These are phyloP conservation scores for Thera britannica DNA, from an alignment of 2,888 invertebrate genomes.

Conservation along the genomic window DNA sequence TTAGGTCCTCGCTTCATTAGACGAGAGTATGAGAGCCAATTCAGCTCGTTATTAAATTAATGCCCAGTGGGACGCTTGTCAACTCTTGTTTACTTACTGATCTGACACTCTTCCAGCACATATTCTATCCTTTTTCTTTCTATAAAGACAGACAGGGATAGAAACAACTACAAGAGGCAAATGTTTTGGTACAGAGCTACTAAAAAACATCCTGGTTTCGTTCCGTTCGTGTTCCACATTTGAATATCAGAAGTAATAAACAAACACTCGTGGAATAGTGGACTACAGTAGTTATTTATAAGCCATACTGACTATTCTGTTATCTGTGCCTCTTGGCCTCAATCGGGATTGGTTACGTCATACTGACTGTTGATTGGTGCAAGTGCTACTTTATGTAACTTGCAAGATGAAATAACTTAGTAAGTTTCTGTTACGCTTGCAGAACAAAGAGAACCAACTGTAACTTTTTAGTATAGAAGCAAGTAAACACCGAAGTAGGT, in stretches of 20 bases:
- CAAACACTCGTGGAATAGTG: conserved; percentile 16
- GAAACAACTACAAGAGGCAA: background rate
- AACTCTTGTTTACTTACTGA: background rate
- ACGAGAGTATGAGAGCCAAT: conserved; percentile 8
- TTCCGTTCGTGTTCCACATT: conserved; percentile 34
- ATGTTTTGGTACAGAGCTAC: background rate
- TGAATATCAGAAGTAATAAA: conserved; percentile 37
- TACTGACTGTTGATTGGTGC: conserved; percentile 31
- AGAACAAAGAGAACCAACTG: background rate
- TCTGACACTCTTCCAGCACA: background rate
- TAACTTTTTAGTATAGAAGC: too few species aligned
- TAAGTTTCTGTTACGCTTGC: conserved; percentile 9
- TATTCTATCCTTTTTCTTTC: background rate
- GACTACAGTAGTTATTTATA: conserved; percentile 24
- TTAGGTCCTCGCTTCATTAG: conserved; percentile 17
- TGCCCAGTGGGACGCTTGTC: conserved; percentile 2
- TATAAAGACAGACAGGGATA: background rate
- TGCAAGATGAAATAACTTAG: conserved; percentile 15
- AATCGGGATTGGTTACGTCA: conserved; percentile 33
- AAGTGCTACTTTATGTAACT: conserved; percentile 17
- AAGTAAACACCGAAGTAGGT: background rate
- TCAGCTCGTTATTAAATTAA: conserved; percentile 15
- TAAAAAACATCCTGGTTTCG: conserved; percentile 3
- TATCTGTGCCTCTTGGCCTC: conserved; percentile 19
- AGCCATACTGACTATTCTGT: conserved; percentile 3